Evolutionary conservation across 2,797 vertebrate species (phyloP).

Genomic region (Tympanoctomys barrerae): DNA sequence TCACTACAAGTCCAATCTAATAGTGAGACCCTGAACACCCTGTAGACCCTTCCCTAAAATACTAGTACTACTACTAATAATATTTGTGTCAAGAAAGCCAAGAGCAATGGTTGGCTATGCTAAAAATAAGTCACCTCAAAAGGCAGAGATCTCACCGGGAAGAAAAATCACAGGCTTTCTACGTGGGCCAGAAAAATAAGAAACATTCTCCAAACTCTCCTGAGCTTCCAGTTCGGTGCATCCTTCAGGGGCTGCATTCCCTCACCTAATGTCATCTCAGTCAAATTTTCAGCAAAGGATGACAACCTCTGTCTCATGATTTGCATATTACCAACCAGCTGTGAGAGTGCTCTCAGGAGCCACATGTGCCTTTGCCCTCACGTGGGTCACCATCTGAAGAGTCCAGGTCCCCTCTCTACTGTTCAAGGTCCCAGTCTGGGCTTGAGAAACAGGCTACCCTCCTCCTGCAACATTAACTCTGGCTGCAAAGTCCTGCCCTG

Average conservation of each 20-base stretch:
- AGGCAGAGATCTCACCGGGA: not conserved
- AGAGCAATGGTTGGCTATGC: not conserved
- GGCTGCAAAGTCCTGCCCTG: not conserved
- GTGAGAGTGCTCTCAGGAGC: too few relatives aligned
- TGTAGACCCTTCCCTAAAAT: too few relatives aligned
- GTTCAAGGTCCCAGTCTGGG: not conserved
- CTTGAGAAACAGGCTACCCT: not conserved
- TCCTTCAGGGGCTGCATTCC: too few relatives aligned
- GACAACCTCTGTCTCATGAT: not conserved
- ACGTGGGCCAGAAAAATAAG: rapidly evolving
- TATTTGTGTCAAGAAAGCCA: not conserved
- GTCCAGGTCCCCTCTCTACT: rapidly evolving
- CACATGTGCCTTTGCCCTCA: not conserved
- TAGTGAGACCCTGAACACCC: too few relatives aligned
- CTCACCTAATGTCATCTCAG: not conserved
- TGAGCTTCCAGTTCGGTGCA: rapidly evolving
- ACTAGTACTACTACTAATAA: too few relatives aligned
- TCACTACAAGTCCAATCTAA: too few relatives aligned
- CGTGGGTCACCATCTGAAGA: not conserved
- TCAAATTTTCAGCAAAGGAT: not conserved
- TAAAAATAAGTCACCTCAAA: not conserved
- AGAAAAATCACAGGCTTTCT: not conserved
- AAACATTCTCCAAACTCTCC: not conserved
- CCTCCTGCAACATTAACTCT: too few relatives aligned
- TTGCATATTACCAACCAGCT: not conserved